Evolutionary conservation across 2,113 vertebrate genomes (phyloP).

Genomic region (Notiomystis cincta): DNA sequence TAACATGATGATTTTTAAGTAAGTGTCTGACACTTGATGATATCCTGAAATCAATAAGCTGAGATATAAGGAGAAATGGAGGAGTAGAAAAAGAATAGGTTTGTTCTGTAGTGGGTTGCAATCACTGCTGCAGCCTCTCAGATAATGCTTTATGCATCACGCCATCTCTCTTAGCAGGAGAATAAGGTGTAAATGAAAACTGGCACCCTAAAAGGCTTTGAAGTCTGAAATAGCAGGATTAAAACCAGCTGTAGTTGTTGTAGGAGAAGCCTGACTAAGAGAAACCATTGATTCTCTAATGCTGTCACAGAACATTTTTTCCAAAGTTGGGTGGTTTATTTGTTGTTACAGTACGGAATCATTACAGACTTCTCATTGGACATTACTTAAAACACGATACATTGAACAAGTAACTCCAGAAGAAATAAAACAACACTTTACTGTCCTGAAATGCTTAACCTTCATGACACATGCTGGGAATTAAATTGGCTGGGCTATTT

Average conservation of each 20-base stretch:
- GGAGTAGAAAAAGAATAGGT: neutral
- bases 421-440: neutral
- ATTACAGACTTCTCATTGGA: neutral
- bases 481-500: neutral
- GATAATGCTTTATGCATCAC: neutral
- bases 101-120: neutral
- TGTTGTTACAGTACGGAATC: neutral
- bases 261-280: neutral
- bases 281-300: neutral
- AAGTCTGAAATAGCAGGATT: neutral
- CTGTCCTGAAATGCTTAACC: neutral
- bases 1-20: neutral
- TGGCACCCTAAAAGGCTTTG: neutral
- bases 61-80: neutral
- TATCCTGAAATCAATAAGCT: slow-evolving; percentile 7
- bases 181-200: neutral
- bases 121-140: neutral
- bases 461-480: neutral
- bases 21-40: neutral
- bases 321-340: neutral
- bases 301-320: neutral
- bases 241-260: neutral
- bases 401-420: neutral
- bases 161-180: neutral
- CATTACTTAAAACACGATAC: neutral